phyloP scores from a whole-genome alignment of 2,888 invertebrate species.

The Auanema freiburgensis region DNA sequence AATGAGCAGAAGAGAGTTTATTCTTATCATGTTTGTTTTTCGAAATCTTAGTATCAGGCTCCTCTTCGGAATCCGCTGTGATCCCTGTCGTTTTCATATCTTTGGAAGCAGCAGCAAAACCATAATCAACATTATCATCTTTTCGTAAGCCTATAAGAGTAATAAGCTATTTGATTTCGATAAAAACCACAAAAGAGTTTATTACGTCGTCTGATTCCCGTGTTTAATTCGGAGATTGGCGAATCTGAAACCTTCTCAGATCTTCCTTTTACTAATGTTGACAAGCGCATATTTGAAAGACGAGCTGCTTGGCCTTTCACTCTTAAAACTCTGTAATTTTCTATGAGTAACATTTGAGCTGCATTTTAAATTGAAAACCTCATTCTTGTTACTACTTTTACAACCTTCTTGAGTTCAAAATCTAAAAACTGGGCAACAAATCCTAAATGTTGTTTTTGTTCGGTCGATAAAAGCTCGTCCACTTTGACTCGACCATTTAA shows the following conservation, averaged over 20 bases:
- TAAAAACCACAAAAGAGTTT: too few species aligned
- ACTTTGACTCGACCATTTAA: background rate
- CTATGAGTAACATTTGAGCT: too few species aligned
- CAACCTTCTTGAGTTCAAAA: slow-evolving; percentile 15
- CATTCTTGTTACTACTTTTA: slow-evolving; percentile 16
- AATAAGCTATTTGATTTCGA: too few species aligned
- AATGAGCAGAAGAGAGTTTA: too few species aligned
- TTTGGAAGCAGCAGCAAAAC: background rate
- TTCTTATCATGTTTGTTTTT: too few species aligned
- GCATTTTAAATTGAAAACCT: slow-evolving; percentile 1
- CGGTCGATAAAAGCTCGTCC: background rate
- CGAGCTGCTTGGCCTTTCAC: too few species aligned
- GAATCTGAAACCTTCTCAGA: too few species aligned
- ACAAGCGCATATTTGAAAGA: too few species aligned
- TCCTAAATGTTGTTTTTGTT: slow-evolving; percentile 7
- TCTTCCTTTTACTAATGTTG: too few species aligned
- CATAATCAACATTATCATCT: background rate
- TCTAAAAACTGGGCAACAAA: slow-evolving; percentile 12
- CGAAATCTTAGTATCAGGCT: background rate
- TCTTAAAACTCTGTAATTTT: too few species aligned
- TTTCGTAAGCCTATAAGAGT: background rate
- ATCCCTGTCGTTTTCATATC: background rate
- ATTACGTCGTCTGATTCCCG: too few species aligned
- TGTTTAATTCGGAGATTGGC: too few species aligned
- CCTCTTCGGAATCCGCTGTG: background rate